A percentile compares a stretch with the other conserved stretches of the same genome.
phyloP scores from a whole-genome alignment of 2,888 invertebrate species.

The Drosophila neonasuta region DNA sequence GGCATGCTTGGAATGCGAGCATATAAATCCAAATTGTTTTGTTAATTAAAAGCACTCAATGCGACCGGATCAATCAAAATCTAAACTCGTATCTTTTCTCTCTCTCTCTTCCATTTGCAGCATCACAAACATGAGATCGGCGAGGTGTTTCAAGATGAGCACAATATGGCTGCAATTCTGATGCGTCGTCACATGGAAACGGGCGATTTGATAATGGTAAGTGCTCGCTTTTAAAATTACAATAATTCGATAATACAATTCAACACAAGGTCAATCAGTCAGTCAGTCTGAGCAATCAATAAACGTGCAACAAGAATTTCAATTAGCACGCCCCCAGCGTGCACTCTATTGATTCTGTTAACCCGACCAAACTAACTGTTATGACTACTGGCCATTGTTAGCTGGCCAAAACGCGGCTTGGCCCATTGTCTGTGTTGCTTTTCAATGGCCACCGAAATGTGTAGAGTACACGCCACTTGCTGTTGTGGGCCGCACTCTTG shows the following conservation, averaged over 20 bases:
- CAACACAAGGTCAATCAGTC: slow-evolving; percentile 56
- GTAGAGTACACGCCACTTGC: slow-evolving; percentile 15
- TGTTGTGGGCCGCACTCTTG: slow-evolving; percentile 50
- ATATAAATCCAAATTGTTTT: slow-evolving; percentile 45
- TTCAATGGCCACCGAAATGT: slow-evolving; percentile 28
- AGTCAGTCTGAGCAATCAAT: slow-evolving; percentile 26
- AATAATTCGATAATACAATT: neutral
- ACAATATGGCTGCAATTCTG: slow-evolving; percentile 92
- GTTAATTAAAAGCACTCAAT: slow-evolving; percentile 29
- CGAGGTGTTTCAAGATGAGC: slow-evolving; percentile 93
- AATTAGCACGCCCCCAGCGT: slow-evolving; percentile 48
- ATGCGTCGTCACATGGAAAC: slow-evolving; percentile 90
- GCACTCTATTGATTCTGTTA: slow-evolving; percentile 33
- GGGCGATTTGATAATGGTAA: slow-evolving; percentile 93
- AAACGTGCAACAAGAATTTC: slow-evolving; percentile 65
- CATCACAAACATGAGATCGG: slow-evolving; percentile 85
- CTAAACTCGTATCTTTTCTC: neutral
- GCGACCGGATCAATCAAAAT: slow-evolving; percentile 3
- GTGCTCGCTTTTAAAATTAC: slow-evolving; percentile 72
- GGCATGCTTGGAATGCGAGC: slow-evolving; percentile 61
- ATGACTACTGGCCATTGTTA: slow-evolving; percentile 52
- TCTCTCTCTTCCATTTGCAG: slow-evolving; percentile 40
- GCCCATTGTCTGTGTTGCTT: slow-evolving; percentile 25
- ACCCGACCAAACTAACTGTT: slow-evolving; percentile 22
- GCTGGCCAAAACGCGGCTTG: slow-evolving; percentile 19